Evolutionary conservation across 2,888 invertebrate genomes (phyloP), one percentile per base, ranked within the genome.

Genomic region (Blastobasis adustella): DNA sequence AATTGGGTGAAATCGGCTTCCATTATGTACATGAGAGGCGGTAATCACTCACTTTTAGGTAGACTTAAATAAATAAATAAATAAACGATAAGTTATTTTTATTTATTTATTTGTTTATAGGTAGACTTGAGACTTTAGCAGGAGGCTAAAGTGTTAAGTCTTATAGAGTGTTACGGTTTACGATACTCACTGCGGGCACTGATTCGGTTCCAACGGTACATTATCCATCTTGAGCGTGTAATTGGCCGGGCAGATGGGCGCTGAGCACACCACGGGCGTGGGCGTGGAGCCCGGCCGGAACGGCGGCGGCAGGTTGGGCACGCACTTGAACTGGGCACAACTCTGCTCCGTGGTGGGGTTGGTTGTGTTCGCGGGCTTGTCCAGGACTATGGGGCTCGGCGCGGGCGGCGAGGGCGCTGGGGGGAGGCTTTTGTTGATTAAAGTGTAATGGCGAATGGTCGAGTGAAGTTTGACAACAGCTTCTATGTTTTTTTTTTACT

Each of bases 251-350:
- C 94, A 95, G 7, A 66, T 60, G 3, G 88, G 82, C 6, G 86
- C 71, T 0, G 89, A 83, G 63, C 91, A 91, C 0, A 62, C 46
- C 0, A 67, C 58, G 1, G 84, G 75, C 4, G 68, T 62, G 0
- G 67, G 62, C 0, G 73, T 71, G 9, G 60, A 62, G 0, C 73
- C 74, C 5, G 82, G 79, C 8, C 61, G 58, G 47, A 87, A 86
- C 0, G 89, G 86, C 1, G 85, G 81, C 1, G 89, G 90, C 52
- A 89, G 80, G 6, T 66, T 65, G 0, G 90, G 87, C 7, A 90
- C 71, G 64, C 92, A 92, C 46, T 80, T 82, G 73, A 90, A 92
- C 67, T 90, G 88, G 0, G 71, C 74, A 61, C 92, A 92, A 55
- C 76, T 61, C 54, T 67, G 65, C 10, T 54, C 50, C 9, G 55